Conservation (phyloP, 2,888 invertebrate species). For the Tricholauxania praeusta region DNA sequence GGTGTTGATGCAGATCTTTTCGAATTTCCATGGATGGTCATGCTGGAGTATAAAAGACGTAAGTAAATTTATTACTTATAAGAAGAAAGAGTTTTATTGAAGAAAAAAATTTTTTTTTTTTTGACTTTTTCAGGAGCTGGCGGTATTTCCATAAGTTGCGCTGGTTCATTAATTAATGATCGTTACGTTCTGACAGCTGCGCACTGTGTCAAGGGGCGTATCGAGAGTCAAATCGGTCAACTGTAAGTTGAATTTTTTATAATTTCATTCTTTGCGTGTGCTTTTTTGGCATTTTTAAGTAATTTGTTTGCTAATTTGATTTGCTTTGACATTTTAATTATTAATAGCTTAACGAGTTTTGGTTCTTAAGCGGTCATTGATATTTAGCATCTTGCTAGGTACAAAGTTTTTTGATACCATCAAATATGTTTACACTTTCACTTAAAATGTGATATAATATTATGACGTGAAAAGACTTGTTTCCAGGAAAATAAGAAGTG, state of each 20-base stretch:
- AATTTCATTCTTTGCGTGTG: not conserved
- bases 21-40: conserved; percentile 79
- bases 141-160: conserved; percentile 60
- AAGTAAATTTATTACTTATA: conserved; percentile 33
- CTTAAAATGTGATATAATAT: too few species aligned
- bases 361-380: too few species aligned
- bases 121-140: conserved; percentile 46
- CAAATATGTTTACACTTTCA: too few species aligned
- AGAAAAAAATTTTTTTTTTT: conserved; percentile 1
- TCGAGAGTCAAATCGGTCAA: conserved; percentile 69
- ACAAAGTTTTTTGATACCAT: too few species aligned
- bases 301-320: too few species aligned
- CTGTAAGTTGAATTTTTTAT: conserved; percentile 68
- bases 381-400: too few species aligned
- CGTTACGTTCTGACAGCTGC: conserved; percentile 74
- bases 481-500: too few species aligned
- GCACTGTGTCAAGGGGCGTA: conserved; percentile 72
- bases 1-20: conserved; percentile 72
- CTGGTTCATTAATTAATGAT: conserved; percentile 61
- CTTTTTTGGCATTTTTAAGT: too few species aligned
- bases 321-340: too few species aligned
- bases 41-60: conserved; percentile 72
- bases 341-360: too few species aligned
- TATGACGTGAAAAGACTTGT: too few species aligned
- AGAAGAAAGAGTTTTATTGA: not conserved